These are phyloP conservation scores for Thereva nobilitata DNA, from an alignment of 2,888 invertebrate genomes.

Conservation along the genomic window DNA sequence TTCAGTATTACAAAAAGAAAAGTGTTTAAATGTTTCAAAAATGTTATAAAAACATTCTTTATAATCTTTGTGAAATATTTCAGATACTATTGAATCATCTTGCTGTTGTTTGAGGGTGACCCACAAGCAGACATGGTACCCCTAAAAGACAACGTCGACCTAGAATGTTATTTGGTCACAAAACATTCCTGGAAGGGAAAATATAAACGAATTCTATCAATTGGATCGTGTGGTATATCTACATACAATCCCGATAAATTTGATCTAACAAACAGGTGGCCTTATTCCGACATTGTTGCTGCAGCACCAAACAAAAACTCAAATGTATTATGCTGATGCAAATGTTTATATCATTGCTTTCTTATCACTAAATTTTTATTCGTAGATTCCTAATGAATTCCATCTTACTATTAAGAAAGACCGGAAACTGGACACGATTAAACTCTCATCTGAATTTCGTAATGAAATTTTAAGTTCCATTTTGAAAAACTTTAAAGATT, in stretches of 20 bases:
- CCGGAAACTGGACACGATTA: conserved; percentile 90
- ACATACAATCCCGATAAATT: conserved; percentile 93
- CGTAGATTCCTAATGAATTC: conserved; percentile 68
- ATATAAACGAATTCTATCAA: conserved; percentile 96
- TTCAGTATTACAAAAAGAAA: background rate
- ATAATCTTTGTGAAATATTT: background rate
- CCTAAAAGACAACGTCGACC: conserved; percentile 85
- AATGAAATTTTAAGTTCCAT: conserved; percentile 91
- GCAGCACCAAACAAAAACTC: conserved; percentile 66
- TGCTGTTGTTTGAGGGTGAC: background rate
- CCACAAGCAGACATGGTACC: conserved; percentile 22
- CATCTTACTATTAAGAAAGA: conserved; percentile 85
- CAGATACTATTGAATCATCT: background rate
- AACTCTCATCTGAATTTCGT: conserved; percentile 94
- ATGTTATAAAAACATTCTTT: background rate
- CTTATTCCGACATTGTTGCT: conserved; percentile 78
- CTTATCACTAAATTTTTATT: conserved; percentile 5
- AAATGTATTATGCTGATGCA: conserved; percentile 50
- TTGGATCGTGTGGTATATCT: conserved; percentile 93
- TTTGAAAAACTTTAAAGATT: conserved; percentile 76
- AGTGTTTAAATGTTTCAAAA: background rate
- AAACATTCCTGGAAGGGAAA: conserved; percentile 99
- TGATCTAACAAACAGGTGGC: conserved; percentile 93
- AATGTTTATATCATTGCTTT: background rate
- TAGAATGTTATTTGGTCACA: conserved; percentile 94